Evolutionary conservation across 2,888 invertebrate genomes (phyloP).

Genomic region (Drosophila percnosoma): DNA sequence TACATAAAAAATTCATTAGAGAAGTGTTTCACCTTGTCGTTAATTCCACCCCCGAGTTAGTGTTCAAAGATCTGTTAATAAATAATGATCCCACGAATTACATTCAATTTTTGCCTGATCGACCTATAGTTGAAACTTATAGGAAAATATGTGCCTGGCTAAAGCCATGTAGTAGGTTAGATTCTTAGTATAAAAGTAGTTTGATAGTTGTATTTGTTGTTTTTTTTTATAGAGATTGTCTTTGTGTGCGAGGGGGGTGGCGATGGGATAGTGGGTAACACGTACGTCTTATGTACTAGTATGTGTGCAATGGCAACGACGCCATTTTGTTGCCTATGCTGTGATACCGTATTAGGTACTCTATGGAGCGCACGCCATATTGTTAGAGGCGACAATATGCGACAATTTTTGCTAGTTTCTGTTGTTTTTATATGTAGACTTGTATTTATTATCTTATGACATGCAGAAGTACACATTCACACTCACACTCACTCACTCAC

Average conservation of each 20-base stretch:
- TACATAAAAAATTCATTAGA: conserved; percentile 5
- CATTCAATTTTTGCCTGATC: background rate
- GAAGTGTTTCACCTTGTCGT: conserved; percentile 9
- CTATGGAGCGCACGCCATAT: conserved; percentile 56
- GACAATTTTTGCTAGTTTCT: conserved; percentile 33
- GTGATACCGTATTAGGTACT: conserved; percentile 55
- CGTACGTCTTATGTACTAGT: conserved; percentile 29
- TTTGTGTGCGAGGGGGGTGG: conserved; percentile 43
- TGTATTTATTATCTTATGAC: conserved; percentile 18
- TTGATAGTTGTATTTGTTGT: conserved; percentile 36
- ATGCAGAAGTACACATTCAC: conserved; percentile 36
- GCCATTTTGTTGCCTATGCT: conserved; percentile 32
- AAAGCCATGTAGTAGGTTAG: background rate
- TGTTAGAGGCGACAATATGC: conserved; percentile 39
- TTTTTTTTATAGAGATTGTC: conserved; percentile 66
- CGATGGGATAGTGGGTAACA: conserved; percentile 22
- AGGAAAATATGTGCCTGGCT: background rate
- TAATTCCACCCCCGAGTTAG: background rate
- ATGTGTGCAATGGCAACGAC: conserved; percentile 27
- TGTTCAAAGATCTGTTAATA: background rate
- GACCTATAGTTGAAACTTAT: background rate
- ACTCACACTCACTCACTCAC: conserved; percentile 20
- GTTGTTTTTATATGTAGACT: conserved; percentile 24
- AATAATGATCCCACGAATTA: background rate
- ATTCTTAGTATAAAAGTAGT: conserved; percentile 42